phyloP scores from a whole-genome alignment of 1,140 invertebrate species.

The Asobara japonica region DNA sequence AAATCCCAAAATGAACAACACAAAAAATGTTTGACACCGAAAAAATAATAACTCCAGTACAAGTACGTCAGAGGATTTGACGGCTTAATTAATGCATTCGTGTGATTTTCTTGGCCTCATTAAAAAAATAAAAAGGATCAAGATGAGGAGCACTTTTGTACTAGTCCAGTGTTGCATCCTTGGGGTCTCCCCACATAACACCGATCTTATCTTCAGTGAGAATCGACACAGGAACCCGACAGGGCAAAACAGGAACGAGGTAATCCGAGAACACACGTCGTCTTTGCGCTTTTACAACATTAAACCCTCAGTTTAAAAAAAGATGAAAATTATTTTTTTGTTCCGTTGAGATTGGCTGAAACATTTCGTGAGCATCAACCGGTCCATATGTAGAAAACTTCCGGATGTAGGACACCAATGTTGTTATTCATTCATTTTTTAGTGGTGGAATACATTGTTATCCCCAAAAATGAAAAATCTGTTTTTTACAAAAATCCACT shows the following conservation, averaged over 20 bases:
- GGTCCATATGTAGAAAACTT: too few relatives aligned
- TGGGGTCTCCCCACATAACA: not conserved
- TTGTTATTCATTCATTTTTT: too few relatives aligned
- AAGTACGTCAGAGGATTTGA: not conserved
- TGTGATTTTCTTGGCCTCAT: not conserved
- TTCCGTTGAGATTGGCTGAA: too few relatives aligned
- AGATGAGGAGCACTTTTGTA: not conserved
- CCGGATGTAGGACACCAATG: too few relatives aligned
- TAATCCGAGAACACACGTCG: slow-evolving; percentile 12
- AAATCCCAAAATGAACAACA: too few relatives aligned
- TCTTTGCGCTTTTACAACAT: slow-evolving; percentile 9
- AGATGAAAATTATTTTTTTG: not conserved
- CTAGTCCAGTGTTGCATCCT: slow-evolving; percentile 6
- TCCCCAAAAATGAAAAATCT: too few relatives aligned
- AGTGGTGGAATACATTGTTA: too few relatives aligned
- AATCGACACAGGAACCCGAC: slow-evolving; percentile 14
- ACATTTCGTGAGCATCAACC: too few relatives aligned
- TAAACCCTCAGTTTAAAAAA: not conserved
- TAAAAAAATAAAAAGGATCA: not conserved
- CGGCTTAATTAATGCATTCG: slow-evolving; percentile 12
- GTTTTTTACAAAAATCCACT: too few relatives aligned
- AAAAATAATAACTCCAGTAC: not conserved
- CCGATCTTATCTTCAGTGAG: slow-evolving; percentile 10
- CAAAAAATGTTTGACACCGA: not conserved
- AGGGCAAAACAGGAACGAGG: slow-evolving; percentile 14